Evolutionary conservation across 2,113 vertebrate species (phyloP).

Genomic region (Nettapus auritus): DNA sequence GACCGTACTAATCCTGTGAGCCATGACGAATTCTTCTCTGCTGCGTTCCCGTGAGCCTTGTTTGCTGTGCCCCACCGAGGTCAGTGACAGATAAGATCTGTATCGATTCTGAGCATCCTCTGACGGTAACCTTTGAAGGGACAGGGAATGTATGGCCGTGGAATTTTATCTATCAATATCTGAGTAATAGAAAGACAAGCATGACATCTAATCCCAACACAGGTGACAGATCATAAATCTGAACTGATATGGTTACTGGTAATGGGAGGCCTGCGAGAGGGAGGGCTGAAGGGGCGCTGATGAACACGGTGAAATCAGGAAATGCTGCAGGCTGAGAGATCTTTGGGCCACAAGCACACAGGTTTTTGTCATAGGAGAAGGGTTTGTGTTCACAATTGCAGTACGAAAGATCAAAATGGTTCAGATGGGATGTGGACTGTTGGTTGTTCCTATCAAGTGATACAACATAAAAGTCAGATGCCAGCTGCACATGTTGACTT

Average conservation of each 20-base stretch:
- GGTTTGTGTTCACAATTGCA: background rate
- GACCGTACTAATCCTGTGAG: accelerated
- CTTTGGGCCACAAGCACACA: accelerated
- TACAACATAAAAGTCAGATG: background rate
- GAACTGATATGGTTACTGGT: conserved; percentile 64
- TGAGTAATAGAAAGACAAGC: conserved; percentile 86
- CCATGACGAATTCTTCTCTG: accelerated
- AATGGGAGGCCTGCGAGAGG: background rate
- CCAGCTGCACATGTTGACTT: background rate
- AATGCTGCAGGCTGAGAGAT: background rate
- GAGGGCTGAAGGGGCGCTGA: background rate
- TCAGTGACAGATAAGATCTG: conserved; percentile 79
- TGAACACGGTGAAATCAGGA: background rate
- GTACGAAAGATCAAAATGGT: too few relatives aligned
- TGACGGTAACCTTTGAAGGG: conserved; percentile 79
- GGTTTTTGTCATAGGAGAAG: background rate
- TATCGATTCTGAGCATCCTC: conserved; percentile 72
- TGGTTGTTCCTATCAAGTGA: accelerated
- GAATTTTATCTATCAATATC: conserved; percentile 87
- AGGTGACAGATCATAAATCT: conserved; percentile 85
- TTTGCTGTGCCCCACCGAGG: conserved; percentile 36
- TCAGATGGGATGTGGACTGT: accelerated
- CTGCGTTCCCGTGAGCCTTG: background rate
- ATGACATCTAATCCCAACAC: conserved; percentile 88
- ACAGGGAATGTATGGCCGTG: conserved; percentile 75